phyloP scores from a whole-genome alignment of 2,113 vertebrate genomes.

The Oncorhynchus tshawytscha region DNA sequence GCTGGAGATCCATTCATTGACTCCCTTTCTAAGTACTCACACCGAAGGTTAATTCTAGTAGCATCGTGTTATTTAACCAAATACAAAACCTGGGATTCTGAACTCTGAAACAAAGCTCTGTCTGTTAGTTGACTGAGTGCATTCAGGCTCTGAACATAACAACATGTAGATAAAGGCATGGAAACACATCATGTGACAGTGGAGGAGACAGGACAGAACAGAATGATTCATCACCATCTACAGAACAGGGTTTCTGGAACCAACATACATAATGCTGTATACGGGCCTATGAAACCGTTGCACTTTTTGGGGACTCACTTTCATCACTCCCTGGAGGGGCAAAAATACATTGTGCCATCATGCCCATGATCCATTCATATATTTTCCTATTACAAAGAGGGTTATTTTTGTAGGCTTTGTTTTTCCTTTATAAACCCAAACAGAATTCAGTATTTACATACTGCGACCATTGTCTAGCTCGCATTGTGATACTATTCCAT shows the following conservation, averaged over 20 bases:
- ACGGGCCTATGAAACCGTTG: slow-evolving; percentile 55
- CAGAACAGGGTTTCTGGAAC: slow-evolving; percentile 31
- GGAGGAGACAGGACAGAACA: background rate
- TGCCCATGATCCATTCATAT: slow-evolving; percentile 62
- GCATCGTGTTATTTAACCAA: background rate
- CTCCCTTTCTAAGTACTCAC: slow-evolving; percentile 5
- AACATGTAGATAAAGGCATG: background rate
- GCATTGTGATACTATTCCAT: slow-evolving; percentile 51
- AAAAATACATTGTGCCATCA: slow-evolving; percentile 40
- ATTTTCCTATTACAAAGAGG: slow-evolving; percentile 51
- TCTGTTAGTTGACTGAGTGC: slow-evolving; percentile 20
- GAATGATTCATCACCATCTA: slow-evolving; percentile 60
- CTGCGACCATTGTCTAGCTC: slow-evolving; percentile 57
- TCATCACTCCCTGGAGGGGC: slow-evolving; percentile 40
- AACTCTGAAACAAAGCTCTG: slow-evolving; percentile 10
- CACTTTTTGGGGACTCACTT: slow-evolving; percentile 48
- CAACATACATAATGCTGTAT: slow-evolving; percentile 55
- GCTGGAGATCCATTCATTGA: slow-evolving; percentile 12
- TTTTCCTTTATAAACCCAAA: slow-evolving; percentile 20
- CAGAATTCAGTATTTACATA: slow-evolving; percentile 34
- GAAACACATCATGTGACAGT: slow-evolving; percentile 23
- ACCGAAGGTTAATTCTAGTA: background rate
- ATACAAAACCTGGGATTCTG: slow-evolving; percentile 4
- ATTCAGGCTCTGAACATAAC: slow-evolving; percentile 28
- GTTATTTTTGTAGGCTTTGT: slow-evolving; percentile 12